Percentiles rank a stretch among this genome's conserved stretches.
Conservation (phyloP, 1,140 invertebrate species). For the Helicoverpa armigera region DNA sequence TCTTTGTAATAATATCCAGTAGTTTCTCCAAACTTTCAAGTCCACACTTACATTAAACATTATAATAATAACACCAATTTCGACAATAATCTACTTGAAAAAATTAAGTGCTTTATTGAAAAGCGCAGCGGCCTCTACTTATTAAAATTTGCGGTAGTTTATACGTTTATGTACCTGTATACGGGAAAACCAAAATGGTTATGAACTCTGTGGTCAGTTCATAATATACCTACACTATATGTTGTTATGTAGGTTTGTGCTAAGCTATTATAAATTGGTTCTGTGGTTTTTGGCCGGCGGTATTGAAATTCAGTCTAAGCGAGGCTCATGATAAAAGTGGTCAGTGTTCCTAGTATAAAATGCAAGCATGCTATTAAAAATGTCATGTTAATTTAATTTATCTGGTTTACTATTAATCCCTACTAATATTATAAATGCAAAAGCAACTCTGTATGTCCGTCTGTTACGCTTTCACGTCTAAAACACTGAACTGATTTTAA, state of each 20-base stretch:
- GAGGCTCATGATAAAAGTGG: background rate
- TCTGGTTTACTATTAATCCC: too few species aligned
- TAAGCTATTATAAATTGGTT: conserved; percentile 1
- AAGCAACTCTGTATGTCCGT: too few species aligned
- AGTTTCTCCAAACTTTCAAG: too few species aligned
- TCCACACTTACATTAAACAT: too few species aligned
- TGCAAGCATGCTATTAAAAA: too few species aligned
- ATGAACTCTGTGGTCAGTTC: background rate
- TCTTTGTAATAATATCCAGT: too few species aligned
- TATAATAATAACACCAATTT: background rate
- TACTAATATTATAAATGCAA: too few species aligned
- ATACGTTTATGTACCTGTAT: background rate
- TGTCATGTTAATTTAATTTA: too few species aligned
- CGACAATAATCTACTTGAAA: background rate
- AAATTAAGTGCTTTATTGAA: conserved; percentile 19
- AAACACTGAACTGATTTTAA: too few species aligned
- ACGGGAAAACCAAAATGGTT: conserved; percentile 18
- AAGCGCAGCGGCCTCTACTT: background rate
- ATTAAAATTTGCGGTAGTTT: conserved; percentile 36
- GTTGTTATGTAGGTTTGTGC: background rate
- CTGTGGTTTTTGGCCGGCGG: background rate
- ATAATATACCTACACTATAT: background rate
- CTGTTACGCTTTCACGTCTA: too few species aligned
- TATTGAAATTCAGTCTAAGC: background rate
- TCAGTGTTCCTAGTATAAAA: too few species aligned